These are phyloP conservation scores for Sardinella longiceps DNA, from an alignment of 2,797 vertebrate genomes.

Conservation along the genomic window DNA sequence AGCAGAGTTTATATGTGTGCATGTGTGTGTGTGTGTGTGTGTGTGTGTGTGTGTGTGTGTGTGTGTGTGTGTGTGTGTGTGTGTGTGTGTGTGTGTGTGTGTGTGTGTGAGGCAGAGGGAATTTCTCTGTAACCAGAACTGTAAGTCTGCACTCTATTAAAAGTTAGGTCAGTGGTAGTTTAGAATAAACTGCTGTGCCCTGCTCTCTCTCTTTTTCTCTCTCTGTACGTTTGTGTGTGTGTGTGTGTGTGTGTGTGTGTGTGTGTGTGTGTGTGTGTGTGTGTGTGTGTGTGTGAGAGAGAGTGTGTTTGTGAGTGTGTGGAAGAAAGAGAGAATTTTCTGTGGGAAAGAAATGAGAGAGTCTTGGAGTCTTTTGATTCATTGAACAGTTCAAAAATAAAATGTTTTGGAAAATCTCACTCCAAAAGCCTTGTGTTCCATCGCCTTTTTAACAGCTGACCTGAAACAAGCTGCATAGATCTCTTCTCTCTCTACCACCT, in stretches of 20 bases:
- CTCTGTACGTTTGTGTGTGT: background rate
- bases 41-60: background rate
- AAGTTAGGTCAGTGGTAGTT: constrained; percentile 8
- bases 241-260: constrained; percentile 8
- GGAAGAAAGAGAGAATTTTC: background rate
- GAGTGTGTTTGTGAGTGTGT: background rate
- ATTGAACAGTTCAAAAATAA: background rate
- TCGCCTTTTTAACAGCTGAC: background rate
- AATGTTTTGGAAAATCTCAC: background rate
- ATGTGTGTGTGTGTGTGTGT: background rate
- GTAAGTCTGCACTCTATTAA: background rate
- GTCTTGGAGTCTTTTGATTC: background rate
- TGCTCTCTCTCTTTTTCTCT: too few species aligned
- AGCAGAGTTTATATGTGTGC: background rate
- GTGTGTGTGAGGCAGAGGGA: background rate
- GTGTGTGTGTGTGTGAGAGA: background rate
- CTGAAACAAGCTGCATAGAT: background rate
- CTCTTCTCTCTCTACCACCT: background rate
- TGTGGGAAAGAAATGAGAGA: background rate
- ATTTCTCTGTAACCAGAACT: background rate
- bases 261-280: background rate
- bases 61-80: background rate
- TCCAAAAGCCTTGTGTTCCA: background rate
- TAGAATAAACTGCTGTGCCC: background rate
- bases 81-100: background rate